These are phyloP conservation scores for Leucophenga maculata DNA, from an alignment of 2,888 invertebrate species.

Conservation along the genomic window DNA sequence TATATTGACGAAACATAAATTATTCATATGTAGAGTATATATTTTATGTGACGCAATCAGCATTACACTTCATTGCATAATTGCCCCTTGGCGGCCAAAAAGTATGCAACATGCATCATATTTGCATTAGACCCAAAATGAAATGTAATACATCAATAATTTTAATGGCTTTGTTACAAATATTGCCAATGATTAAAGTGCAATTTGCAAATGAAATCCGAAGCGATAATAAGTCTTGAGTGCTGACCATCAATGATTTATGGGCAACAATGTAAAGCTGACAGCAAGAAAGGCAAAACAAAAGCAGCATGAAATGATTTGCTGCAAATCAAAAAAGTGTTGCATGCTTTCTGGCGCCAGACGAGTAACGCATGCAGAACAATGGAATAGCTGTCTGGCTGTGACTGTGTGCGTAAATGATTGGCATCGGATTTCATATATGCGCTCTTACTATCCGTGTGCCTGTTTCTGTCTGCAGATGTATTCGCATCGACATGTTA, in stretches of 20 bases:
- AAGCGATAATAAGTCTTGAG: too few relatives aligned
- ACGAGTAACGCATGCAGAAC: background rate
- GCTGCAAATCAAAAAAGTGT: conserved; percentile 2
- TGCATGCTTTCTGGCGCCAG: conserved; percentile 2
- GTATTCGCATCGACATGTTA: background rate
- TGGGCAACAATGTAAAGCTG: background rate
- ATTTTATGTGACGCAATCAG: conserved; percentile 15
- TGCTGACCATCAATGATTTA: background rate
- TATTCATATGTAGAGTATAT: background rate
- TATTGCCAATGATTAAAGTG: conserved; percentile 10
- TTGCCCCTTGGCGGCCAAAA: background rate
- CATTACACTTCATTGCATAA: conserved; percentile 20
- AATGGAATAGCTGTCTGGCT: background rate
- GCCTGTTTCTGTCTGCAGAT: too few relatives aligned
- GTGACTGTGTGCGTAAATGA: background rate
- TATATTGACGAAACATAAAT: conserved; percentile 12
- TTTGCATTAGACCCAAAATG: too few relatives aligned
- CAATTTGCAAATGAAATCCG: background rate
- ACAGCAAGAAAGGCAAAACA: background rate
- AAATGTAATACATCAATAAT: too few relatives aligned
- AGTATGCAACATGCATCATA: background rate
- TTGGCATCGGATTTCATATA: background rate
- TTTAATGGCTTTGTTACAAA: background rate
- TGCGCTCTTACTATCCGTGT: background rate
- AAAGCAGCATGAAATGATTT: background rate